Conservation (phyloP, 2,888 invertebrate species). For the Sussaba pulchella region DNA sequence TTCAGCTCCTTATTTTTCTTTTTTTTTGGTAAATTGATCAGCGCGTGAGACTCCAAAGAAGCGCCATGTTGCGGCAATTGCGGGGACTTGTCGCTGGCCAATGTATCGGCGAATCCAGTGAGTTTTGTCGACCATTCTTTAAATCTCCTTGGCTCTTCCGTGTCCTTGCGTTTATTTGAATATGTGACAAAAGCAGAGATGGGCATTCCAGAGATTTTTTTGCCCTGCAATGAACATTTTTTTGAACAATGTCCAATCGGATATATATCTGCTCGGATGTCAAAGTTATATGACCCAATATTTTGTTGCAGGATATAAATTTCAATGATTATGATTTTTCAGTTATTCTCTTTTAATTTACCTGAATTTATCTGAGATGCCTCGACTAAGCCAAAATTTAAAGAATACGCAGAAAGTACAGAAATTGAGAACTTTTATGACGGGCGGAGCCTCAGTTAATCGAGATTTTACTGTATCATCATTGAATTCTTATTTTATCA, state of each 20-base stretch:
- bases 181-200: constrained; percentile 76
- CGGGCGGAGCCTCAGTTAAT: too few relatives aligned
- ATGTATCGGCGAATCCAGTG: constrained; percentile 26
- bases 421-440: too few relatives aligned
- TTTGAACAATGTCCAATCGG: not conserved
- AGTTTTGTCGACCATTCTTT: too few relatives aligned
- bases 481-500: too few relatives aligned
- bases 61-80: not conserved
- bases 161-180: constrained; percentile 67
- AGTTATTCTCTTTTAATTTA: too few relatives aligned
- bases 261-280: not conserved
- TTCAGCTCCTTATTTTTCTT: constrained; percentile 42
- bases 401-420: too few relatives aligned
- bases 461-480: too few relatives aligned
- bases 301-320: too few relatives aligned
- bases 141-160: constrained; percentile 49
- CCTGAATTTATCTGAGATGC: too few relatives aligned
- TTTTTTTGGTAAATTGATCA: constrained; percentile 4
- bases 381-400: too few relatives aligned
- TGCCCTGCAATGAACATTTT: constrained; percentile 12
- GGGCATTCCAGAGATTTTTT: constrained; percentile 36
- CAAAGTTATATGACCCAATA: not conserved
- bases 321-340: too few relatives aligned
- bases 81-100: not conserved
- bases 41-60: too few relatives aligned